phyloP scores from a whole-genome alignment of 1,140 invertebrate species.

The Bombus confusus region DNA sequence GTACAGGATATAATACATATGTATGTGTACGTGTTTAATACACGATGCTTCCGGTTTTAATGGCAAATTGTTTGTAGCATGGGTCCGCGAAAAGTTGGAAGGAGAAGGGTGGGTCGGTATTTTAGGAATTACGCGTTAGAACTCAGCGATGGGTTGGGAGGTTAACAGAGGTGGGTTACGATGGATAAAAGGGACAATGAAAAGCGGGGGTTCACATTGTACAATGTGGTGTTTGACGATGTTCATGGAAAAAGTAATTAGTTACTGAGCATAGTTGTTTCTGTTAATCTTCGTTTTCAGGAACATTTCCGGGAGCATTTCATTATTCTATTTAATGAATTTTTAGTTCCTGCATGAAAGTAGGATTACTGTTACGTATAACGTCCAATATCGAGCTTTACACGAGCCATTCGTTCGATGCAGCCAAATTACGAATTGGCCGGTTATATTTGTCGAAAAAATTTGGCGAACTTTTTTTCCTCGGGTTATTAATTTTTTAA shows the following conservation, averaged over 20 bases:
- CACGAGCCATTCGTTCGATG: not conserved
- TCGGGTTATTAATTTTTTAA: constrained; percentile 13
- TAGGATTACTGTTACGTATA: not conserved
- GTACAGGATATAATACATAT: constrained; percentile 41
- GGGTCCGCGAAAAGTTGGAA: not conserved
- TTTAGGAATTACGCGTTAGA: not conserved
- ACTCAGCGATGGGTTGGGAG: not conserved
- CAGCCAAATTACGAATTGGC: constrained; percentile 23
- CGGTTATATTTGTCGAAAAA: constrained; percentile 35
- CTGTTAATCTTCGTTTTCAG: not conserved
- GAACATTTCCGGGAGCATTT: not conserved
- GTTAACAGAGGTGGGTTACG: not conserved
- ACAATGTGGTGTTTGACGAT: not conserved
- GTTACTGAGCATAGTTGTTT: not conserved
- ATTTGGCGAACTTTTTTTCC: constrained; percentile 14
- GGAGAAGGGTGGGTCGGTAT: no score
- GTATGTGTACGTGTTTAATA: constrained; percentile 4
- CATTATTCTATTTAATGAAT: not conserved
- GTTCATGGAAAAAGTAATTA: not conserved
- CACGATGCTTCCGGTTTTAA: not conserved
- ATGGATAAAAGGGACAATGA: not conserved
- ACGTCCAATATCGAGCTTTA: not conserved
- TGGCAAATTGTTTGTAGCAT: not conserved
- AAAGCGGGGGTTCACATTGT: not conserved
- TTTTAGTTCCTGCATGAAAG: not conserved